Evolutionary conservation across 2,888 invertebrate genomes (phyloP).

Genomic region (Boloria euphrosyne): DNA sequence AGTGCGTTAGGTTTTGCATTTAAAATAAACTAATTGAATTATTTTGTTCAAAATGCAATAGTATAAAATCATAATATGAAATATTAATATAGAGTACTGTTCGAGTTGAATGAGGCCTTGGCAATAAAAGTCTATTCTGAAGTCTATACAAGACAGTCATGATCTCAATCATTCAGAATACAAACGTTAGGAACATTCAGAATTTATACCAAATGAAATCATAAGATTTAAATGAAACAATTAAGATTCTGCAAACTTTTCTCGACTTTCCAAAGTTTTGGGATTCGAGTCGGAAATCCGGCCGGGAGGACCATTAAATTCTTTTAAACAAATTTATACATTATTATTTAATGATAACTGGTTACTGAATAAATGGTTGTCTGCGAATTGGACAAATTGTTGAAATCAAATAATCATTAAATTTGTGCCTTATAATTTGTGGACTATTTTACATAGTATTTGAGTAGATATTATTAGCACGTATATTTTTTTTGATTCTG

Average conservation of each 20-base stretch:
- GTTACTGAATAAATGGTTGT: conserved; percentile 14
- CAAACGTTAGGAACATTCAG: conserved; percentile 25
- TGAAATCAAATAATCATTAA: conserved; percentile 29
- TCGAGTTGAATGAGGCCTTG: no score
- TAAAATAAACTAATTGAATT: no score
- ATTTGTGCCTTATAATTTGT: background rate
- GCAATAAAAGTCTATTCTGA: no score
- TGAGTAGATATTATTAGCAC: no score
- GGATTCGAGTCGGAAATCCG: conserved; percentile 40
- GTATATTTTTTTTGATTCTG: no score
- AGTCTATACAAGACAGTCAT: no score
- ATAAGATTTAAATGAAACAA: conserved; percentile 51
- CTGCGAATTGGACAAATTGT: conserved; percentile 28
- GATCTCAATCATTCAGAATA: no score
- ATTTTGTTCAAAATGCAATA: no score
- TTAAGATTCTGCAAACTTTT: conserved; percentile 54
- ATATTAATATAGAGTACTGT: no score
- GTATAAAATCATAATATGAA: no score
- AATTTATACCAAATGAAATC: conserved; percentile 43
- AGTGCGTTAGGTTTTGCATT: no score
- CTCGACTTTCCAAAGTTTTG: conserved; percentile 48
- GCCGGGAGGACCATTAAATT: conserved; percentile 54
- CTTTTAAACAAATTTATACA: conserved; percentile 57
- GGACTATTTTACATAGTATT: background rate
- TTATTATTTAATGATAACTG: conserved; percentile 44